Conservation (phyloP, 2,797 vertebrate genomes). For the Ispidina lecontei region DNA sequence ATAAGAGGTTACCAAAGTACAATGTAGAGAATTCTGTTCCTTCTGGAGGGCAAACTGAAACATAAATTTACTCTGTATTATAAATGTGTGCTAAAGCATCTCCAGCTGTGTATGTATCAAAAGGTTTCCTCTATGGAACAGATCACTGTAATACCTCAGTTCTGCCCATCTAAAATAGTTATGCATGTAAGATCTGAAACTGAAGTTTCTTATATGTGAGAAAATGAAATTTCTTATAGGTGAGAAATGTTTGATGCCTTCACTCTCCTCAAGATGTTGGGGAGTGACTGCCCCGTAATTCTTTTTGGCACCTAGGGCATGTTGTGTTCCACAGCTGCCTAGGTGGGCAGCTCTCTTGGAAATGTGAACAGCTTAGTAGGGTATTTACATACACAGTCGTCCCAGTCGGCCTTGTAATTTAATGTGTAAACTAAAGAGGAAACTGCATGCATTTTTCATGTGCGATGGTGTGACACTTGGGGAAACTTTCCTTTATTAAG, state of each 20-base stretch:
- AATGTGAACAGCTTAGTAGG: background rate
- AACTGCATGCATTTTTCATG: constrained; percentile 19
- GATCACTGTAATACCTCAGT: background rate
- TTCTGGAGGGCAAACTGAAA: background rate
- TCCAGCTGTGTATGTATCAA: accelerated
- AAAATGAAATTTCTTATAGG: background rate
- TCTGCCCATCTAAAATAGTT: background rate
- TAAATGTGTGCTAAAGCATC: background rate
- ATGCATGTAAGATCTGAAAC: accelerated
- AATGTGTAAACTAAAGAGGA: background rate
- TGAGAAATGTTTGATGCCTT: background rate
- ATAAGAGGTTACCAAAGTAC: background rate
- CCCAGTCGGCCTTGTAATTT: background rate
- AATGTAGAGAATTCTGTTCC: background rate
- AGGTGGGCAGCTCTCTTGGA: background rate
- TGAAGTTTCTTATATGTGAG: background rate
- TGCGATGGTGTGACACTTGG: background rate
- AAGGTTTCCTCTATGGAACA: background rate
- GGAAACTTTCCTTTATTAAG: background rate
- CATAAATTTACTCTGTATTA: background rate
- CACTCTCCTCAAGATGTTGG: background rate
- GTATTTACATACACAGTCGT: background rate
- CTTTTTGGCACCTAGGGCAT: background rate
- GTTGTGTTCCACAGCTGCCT: background rate
- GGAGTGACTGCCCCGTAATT: background rate